Evolutionary conservation across 2,888 invertebrate genomes (phyloP), one percentile per base, ranked within the genome.

Genomic region (Himalopsyche japonica): DNA sequence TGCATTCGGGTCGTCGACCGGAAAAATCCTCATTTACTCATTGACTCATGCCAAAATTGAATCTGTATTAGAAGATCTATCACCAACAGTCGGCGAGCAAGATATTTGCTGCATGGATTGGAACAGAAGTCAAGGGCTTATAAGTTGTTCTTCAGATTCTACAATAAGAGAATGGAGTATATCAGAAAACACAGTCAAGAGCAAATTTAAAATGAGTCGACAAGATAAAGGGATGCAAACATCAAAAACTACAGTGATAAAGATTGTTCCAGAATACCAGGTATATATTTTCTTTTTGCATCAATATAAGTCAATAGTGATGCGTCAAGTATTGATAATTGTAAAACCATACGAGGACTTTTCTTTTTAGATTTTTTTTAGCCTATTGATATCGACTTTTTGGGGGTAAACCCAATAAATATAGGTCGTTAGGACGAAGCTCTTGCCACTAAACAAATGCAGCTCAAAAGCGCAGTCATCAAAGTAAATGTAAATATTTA

Each of bases 1-100:
- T 89, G 95, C 94, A 0, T 91, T 97, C 89, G 97, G 97, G 79
- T 96, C 96, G 27, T 92, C 92, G 3, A 94, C 93, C 87, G 97
- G 97, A 80, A 93, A 93, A 87, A 91, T 97, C 81, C 91, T 96
- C 47, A 89, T 97, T 86, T 97, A 96, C 89, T 95, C 95, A 79
- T 91, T 95, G 34, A 90, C 93, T 3, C 94, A 94, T 89, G 95
- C 94, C 27, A 93, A 94, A 89, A 90, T 95, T 32, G 93, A 94
- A 88, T 93, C 91, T 47, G 91, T 93, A 27, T 90, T 95, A 88
- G 90, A 91, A 85, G 94, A 92, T 78, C 91, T 93, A 5, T 92
- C 91, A 76, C 88, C 89, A 4, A 90, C 89, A 18, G 89, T 91
- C 15, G 89, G 89, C n/a, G 89, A 89, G 82, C 88, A 89, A 76